A percentile compares a stretch with the other conserved stretches of the same genome.
These are phyloP conservation scores for Sialis lutaria DNA, from an alignment of 2,888 invertebrate species.

Conservation along the genomic window DNA sequence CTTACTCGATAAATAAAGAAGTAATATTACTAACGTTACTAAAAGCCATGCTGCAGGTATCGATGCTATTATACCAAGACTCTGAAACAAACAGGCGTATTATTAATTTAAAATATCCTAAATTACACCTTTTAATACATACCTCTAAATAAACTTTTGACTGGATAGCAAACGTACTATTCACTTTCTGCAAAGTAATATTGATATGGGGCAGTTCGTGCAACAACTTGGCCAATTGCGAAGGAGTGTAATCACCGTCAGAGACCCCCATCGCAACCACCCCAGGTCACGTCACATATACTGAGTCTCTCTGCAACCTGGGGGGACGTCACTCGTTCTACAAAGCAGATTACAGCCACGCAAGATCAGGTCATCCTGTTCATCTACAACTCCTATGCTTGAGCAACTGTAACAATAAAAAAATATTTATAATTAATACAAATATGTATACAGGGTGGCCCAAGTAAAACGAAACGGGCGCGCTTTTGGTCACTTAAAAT, in stretches of 20 bases:
- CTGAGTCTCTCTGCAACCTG: no score
- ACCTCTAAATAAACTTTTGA: conserved; percentile 86
- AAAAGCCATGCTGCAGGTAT: conserved; percentile 90
- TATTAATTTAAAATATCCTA: no score
- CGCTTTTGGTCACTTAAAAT: no score
- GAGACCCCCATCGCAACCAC: conserved; percentile 21
- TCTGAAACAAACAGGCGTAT: conserved; percentile 35
- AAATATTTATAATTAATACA: no score
- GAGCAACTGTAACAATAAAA: no score
- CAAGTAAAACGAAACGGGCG: no score
- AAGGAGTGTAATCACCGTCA: conserved; percentile 61
- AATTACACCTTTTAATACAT: conserved; percentile 15
- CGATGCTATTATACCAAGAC: conserved; percentile 81
- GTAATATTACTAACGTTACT: conserved; percentile 70
- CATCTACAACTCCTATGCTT: no score
- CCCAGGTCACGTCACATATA: no score
- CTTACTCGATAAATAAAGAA: conserved; percentile 84
- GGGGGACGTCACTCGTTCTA: no score
- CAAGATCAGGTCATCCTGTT: no score
- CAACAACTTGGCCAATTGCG: conserved; percentile 70
- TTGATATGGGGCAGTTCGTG: conserved; percentile 86
- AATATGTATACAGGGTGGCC: no score
- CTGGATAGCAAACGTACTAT: conserved; percentile 79
- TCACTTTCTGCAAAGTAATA: conserved; percentile 75
- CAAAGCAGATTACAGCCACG: no score